These are phyloP conservation scores for Coracias cyanogaster DNA, from an alignment of 2,797 vertebrate species.

Conservation along the genomic window DNA sequence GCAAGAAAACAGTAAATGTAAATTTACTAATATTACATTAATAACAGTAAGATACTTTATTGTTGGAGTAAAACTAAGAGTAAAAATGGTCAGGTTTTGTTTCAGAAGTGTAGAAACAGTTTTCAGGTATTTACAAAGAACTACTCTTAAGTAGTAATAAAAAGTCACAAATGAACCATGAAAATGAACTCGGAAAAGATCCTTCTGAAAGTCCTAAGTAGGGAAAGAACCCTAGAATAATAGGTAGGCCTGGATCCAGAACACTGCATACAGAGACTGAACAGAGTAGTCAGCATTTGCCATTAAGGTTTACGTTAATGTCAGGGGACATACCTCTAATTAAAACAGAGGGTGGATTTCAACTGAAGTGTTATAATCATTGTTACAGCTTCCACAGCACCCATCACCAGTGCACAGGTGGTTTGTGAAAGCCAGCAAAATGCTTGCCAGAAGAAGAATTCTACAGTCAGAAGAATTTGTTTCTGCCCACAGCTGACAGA, in stretches of 20 bases:
- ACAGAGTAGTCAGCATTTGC: background rate
- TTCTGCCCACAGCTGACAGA: background rate
- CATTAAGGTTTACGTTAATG: background rate
- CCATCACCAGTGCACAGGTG: background rate
- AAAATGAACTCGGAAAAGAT: background rate
- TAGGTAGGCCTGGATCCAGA: background rate
- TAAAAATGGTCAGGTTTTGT: rapidly evolving
- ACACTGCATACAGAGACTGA: background rate
- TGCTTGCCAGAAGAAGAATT: background rate
- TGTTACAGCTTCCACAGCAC: background rate
- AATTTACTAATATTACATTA: background rate
- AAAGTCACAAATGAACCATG: background rate
- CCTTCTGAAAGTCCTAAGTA: background rate
- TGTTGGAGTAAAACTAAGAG: background rate
- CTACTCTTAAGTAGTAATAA: background rate
- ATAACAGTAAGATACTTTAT: background rate
- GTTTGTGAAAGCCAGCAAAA: background rate
- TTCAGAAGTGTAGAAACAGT: background rate
- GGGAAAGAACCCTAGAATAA: background rate
- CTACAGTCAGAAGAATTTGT: background rate
- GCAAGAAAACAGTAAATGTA: background rate
- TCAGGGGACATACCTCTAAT: background rate
- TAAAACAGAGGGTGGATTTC: background rate
- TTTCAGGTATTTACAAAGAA: background rate
- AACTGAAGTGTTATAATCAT: background rate